A percentile compares a stretch with the other conserved stretches of the same genome.
Conservation (phyloP, 1,140 invertebrate species). For the Euschistus heros region DNA sequence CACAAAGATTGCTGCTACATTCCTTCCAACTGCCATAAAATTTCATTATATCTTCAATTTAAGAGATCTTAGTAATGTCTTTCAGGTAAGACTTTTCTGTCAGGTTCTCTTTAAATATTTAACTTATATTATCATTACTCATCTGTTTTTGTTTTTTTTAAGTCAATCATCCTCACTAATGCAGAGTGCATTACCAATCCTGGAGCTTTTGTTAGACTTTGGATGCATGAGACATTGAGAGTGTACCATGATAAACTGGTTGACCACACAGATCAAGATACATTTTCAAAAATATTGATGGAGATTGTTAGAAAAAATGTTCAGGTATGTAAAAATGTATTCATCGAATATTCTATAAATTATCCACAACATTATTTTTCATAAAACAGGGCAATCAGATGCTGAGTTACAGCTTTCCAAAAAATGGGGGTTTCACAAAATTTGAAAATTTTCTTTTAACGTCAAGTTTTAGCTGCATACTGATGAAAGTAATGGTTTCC, state of each 20-base stretch:
- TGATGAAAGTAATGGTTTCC: no score
- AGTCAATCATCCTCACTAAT: conserved; percentile 21
- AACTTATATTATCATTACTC: conserved; percentile 29
- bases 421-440: no score
- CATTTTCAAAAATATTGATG: conserved; percentile 58
- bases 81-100: conserved; percentile 47
- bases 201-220: conserved; percentile 64
- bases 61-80: conserved; percentile 82
- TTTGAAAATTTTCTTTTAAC: no score
- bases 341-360: no score
- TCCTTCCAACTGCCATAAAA: conserved; percentile 85
- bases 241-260: conserved; percentile 87
- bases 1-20: conserved; percentile 57
- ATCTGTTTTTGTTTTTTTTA: conserved; percentile 12
- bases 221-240: conserved; percentile 78
- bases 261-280: conserved; percentile 53
- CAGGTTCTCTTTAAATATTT: no score
- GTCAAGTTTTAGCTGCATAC: no score
- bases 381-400: no score
- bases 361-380: no score
- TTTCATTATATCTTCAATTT: conserved; percentile 94
- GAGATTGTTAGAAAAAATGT: conserved; percentile 78
- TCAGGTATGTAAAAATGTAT: conserved; percentile 47
- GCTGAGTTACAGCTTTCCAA: no score
- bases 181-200: conserved; percentile 56